phyloP scores from a whole-genome alignment of 1,140 invertebrate species.

The Linepithema humile region DNA sequence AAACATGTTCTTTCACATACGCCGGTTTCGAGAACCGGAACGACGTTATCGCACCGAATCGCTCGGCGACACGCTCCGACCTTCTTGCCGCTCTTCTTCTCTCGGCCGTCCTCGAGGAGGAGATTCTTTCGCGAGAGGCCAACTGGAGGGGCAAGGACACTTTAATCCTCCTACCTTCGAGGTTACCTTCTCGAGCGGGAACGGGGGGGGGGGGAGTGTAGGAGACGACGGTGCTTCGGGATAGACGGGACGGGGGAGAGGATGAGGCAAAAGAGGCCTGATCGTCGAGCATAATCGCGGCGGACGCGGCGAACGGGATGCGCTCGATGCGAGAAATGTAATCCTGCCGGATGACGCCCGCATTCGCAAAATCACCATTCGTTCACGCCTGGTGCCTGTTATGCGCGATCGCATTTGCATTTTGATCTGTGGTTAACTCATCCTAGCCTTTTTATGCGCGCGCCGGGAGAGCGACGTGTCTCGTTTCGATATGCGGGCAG shows the following conservation, averaged over 20 bases:
- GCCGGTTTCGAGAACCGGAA: constrained; percentile 73
- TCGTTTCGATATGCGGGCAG: background rate
- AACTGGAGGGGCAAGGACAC: constrained; percentile 63
- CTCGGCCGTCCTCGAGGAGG: constrained; percentile 46
- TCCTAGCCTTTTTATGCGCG: background rate
- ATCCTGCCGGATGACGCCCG: constrained; percentile 19
- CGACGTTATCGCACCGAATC: constrained; percentile 73
- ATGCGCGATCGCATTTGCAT: constrained; percentile 38
- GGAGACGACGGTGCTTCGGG: background rate
- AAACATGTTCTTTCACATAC: constrained; percentile 71
- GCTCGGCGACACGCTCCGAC: constrained; percentile 68
- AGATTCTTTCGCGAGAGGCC: constrained; percentile 55
- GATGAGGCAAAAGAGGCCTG: background rate
- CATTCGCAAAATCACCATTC: constrained; percentile 39
- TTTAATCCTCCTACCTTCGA: constrained; percentile 53
- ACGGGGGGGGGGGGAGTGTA: background rate
- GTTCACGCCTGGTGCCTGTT: background rate
- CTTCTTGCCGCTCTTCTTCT: constrained; percentile 68
- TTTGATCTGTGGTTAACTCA: constrained; percentile 57
- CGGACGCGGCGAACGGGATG: constrained; percentile 26
- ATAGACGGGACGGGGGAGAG: background rate
- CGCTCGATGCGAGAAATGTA: constrained; percentile 38
- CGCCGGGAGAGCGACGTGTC: too few relatives aligned
- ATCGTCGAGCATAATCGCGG: constrained; percentile 14
- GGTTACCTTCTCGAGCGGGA: background rate